Evolutionary conservation across 2,888 invertebrate species (phyloP).

Genomic region (Caenorhabditis sp.): DNA sequence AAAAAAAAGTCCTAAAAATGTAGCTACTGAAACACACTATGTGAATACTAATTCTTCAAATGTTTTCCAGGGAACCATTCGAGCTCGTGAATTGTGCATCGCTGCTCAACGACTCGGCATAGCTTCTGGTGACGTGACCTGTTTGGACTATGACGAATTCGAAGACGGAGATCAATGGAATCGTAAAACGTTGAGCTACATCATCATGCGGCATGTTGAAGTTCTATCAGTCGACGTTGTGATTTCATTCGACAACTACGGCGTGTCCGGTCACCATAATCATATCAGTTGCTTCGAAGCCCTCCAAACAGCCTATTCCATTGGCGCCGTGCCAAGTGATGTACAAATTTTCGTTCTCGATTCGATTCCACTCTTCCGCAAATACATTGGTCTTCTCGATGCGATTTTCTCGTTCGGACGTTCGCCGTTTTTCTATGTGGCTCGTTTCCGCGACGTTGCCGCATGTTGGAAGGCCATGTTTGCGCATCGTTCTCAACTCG

Average conservation of each 20-base stretch:
- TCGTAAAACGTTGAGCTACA: conserved; percentile 28
- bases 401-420: conserved; percentile 65
- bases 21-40: too few species aligned
- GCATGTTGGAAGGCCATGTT: conserved; percentile 61
- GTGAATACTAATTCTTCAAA: too few species aligned
- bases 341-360: conserved; percentile 68
- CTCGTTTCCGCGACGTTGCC: conserved; percentile 55
- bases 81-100: conserved; percentile 83
- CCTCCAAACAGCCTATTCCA: conserved; percentile 55
- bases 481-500: conserved; percentile 83
- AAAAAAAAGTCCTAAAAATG: too few species aligned
- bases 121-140: conserved; percentile 80
- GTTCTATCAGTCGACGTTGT: conserved; percentile 72
- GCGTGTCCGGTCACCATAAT: conserved; percentile 90
- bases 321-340: conserved; percentile 53
- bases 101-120: conserved; percentile 85
- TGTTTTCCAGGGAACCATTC: conserved; percentile 74
- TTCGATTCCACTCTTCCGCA: conserved; percentile 70
- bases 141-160: conserved; percentile 76
- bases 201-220: conserved; percentile 49
- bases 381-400: conserved; percentile 71
- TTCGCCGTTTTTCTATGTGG: conserved; percentile 64
- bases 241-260: conserved; percentile 91
- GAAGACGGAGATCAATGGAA: conserved; percentile 78
- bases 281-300: conserved; percentile 75